Evolutionary conservation across 2,113 vertebrate genomes (phyloP).

Genomic region (Hippocampus barbouri): DNA sequence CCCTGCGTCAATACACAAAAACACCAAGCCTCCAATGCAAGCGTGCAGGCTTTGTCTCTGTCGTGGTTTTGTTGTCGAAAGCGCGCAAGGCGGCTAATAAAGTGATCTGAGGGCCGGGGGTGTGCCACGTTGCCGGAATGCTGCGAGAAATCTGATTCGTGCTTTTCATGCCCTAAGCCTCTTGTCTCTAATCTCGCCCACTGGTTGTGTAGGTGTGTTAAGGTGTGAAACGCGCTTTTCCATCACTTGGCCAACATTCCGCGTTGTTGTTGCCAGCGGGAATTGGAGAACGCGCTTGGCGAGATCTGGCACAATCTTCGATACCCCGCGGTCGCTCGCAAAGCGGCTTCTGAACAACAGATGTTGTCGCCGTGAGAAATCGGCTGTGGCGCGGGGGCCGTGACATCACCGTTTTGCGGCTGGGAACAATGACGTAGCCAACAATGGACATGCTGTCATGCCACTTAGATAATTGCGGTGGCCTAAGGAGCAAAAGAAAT

Average conservation of each 20-base stretch:
- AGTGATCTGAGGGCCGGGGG: constrained; percentile 17
- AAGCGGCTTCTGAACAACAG: constrained; percentile 29
- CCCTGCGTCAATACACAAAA: constrained; percentile 6
- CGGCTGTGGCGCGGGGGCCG: constrained; percentile 19
- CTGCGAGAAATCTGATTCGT: constrained; percentile 55
- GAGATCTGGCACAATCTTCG: constrained; percentile 26
- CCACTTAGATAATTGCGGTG: constrained; percentile 33
- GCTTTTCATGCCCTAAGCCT: constrained; percentile 59
- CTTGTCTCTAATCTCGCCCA: constrained; percentile 60
- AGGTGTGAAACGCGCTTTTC: constrained; percentile 60
- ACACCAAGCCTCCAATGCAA: constrained; percentile 9
- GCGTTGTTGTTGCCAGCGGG: constrained; percentile 54
- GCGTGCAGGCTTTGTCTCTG: constrained; percentile 11
- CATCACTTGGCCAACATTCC: constrained; percentile 32
- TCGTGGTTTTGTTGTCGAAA: constrained; percentile 13
- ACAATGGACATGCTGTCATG: constrained; percentile 42
- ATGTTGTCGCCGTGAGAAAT: constrained; percentile 26
- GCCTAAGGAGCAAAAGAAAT: constrained; percentile 1
- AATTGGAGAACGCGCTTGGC: constrained; percentile 39
- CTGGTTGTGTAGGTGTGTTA: constrained; percentile 61
- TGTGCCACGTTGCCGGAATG: constrained; percentile 32
- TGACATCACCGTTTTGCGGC: constrained; percentile 43
- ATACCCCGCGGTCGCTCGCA: constrained; percentile 29
- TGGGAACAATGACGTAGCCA: constrained; percentile 42
- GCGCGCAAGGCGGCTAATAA: constrained; percentile 31